Evolutionary conservation across 2,113 vertebrate species (phyloP).

Genomic region (Podarcis muralis): DNA sequence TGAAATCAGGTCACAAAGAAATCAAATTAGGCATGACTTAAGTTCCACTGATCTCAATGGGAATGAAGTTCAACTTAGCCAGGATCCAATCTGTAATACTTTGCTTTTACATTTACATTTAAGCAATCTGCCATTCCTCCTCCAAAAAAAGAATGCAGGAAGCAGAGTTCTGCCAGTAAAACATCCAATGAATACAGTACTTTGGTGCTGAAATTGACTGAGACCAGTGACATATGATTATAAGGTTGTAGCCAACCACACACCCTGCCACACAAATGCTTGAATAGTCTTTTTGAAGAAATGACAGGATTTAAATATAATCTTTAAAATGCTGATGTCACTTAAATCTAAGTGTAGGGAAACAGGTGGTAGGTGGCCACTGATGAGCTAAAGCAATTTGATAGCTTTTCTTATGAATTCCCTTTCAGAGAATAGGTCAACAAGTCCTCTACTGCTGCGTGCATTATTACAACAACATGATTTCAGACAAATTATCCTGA

Average conservation of each 20-base stretch:
- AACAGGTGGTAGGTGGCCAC: background rate
- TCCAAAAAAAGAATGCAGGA: background rate
- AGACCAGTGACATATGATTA: background rate
- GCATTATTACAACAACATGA: background rate
- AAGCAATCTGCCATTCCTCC: background rate
- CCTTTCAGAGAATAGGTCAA: background rate
- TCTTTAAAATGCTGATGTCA: background rate
- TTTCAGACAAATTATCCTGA: constrained; percentile 25
- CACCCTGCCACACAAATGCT: background rate
- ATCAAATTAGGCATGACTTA: background rate
- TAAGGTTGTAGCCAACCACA: background rate
- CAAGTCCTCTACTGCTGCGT: background rate
- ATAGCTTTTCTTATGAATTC: background rate
- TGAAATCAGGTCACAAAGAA: background rate
- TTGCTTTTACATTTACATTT: background rate
- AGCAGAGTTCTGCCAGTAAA: background rate
- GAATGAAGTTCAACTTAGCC: no score
- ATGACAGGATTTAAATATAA: no score
- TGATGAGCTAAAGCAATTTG: background rate
- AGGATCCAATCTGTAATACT: background rate
- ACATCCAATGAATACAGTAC: no score
- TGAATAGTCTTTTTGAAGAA: background rate
- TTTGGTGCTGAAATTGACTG: background rate
- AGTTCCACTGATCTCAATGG: no score
- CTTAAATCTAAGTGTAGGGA: background rate